Evolutionary conservation across 1,140 invertebrate genomes (phyloP).

Genomic region (Drosophila ercepeae): DNA sequence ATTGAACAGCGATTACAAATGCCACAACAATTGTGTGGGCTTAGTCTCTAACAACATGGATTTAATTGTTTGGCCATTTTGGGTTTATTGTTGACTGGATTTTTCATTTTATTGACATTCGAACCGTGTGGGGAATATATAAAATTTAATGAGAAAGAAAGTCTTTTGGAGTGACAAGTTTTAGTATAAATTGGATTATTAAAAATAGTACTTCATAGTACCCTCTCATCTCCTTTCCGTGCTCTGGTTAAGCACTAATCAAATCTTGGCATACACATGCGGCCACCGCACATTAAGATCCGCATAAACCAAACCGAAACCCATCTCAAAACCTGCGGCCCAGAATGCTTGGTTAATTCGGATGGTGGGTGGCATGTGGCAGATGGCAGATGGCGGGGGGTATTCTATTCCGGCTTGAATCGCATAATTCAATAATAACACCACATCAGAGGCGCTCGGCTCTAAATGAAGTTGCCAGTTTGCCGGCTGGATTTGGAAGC

Average conservation of each 20-base stretch:
- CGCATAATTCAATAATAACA: slow-evolving; percentile 76
- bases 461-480: slow-evolving; percentile 54
- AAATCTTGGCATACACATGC: slow-evolving; percentile 35
- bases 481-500: slow-evolving; percentile 38
- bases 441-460: slow-evolving; percentile 49
- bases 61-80: slow-evolving; percentile 51
- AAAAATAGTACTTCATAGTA: background rate
- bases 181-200: background rate
- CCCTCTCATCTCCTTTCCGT: background rate
- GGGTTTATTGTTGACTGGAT: slow-evolving; percentile 30
- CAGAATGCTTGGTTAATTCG: slow-evolving; percentile 3
- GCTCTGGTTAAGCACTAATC: slow-evolving; percentile 35
- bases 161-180: no score
- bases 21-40: slow-evolving; percentile 63
- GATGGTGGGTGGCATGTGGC: background rate
- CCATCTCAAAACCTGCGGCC: slow-evolving; percentile 7
- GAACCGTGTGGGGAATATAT: background rate
- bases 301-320: slow-evolving; percentile 18
- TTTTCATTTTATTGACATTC: slow-evolving; percentile 49
- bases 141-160: background rate
- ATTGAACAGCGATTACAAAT: slow-evolving; percentile 80
- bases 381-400: no score
- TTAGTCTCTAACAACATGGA: slow-evolving; percentile 51
- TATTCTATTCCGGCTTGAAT: slow-evolving; percentile 19
- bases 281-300: slow-evolving; percentile 34